Evolutionary conservation across 2,797 vertebrate genomes (phyloP), one percentile per base, ranked within the genome.

Genomic region (Xenops minutus): DNA sequence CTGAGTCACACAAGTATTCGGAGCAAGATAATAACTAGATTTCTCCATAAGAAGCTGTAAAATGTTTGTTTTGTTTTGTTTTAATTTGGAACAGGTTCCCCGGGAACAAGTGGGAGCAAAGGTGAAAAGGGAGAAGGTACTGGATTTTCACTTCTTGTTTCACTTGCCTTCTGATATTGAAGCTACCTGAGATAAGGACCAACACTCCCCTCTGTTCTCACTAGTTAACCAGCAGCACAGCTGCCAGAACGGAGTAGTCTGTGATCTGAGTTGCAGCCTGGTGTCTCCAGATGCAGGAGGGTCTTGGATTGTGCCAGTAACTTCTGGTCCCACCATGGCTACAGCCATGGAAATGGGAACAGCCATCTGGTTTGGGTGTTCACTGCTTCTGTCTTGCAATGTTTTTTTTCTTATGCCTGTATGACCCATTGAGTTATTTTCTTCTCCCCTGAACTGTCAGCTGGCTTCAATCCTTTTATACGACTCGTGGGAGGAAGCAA

Each of bases 91-190:
- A 91, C 78, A 90, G 97, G 97, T 75, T 46, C 8, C 10, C 2
- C 12, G 14, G 98, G 97, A 79, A 1, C 0, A 3, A 72, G 30
- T 30, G 98, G 98, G 34, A 63, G 78, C 7, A 96, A 92, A 68
- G 97, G 98, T 58, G 41, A 41, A 34, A 96, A 64, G 74, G 97
- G 97, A 95, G 9, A 14, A 97, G 94, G 96, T 96, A 96, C 29
- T 51, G 68, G 22, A 81, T 41, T 81, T 88, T 61, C 37, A 15
- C 64, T 84, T 81, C 37, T 76, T 82, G 18, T 79, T 13, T 68
- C 24, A 24, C 29, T 92, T 77, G n/a, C 26, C 14, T 79, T 74
- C 32, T 79, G 52, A 16, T n/a, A n/a, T 30, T 2, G 8, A 69
- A 89, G 10, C 14, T 68, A 18, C 44, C 14, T 64, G 39, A 69